Percentiles rank a stretch among this genome's conserved stretches.
These are phyloP conservation scores for Diplosoma virens DNA, from an alignment of 23 tunicate genomes.

Conservation along the genomic window DNA sequence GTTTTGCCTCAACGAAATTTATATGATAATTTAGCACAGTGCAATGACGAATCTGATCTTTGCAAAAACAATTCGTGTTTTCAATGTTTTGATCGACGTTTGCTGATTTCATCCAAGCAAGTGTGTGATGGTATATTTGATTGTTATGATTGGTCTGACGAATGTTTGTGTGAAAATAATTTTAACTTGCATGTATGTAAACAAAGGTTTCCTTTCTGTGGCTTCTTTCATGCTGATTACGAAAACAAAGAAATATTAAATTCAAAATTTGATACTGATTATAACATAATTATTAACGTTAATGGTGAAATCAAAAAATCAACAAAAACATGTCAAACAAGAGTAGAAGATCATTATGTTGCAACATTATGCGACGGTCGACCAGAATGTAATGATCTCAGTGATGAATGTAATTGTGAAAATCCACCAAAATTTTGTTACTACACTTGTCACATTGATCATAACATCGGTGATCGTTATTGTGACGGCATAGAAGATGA, in stretches of 20 bases:
- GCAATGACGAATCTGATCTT: background rate
- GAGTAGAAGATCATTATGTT: no score
- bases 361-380: background rate
- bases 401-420: background rate
- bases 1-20: slow-evolving; percentile 12
- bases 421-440: background rate
- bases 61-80: background rate
- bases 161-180: slow-evolving; percentile 18
- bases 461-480: slow-evolving; percentile 6
- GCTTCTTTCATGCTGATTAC: no score
- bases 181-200: background rate
- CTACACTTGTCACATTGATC: background rate
- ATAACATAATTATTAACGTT: no score
- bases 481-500: background rate
- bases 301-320: no score
- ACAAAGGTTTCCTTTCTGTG: background rate
- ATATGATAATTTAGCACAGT: background rate
- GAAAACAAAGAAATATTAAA: no score
- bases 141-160: slow-evolving; percentile 16
- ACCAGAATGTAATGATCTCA: slow-evolving; percentile 5
- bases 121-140: slow-evolving; percentile 10
- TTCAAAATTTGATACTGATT: no score
- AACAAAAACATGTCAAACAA: no score
- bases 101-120: background rate
- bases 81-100: background rate